Evolutionary conservation across 2,888 invertebrate species (phyloP).

Genomic region (Catocala nupta): DNA sequence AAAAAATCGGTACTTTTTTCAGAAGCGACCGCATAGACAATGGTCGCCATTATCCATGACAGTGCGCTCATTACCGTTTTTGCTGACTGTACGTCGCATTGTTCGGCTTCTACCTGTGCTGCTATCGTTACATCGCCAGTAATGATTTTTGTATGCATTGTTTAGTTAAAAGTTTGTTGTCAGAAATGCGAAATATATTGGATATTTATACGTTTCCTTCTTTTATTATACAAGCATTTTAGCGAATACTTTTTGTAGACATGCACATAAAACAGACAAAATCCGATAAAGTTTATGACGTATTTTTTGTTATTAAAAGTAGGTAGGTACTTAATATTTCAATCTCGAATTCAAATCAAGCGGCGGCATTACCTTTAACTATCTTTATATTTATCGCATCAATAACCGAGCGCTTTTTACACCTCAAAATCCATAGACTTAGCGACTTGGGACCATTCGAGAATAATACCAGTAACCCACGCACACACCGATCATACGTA

Average conservation of each 20-base stretch:
- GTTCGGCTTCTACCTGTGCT: constrained; percentile 80
- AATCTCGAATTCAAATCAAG: constrained; percentile 22
- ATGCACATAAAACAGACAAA: not conserved
- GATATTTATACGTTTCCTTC: constrained; percentile 15
- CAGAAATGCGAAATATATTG: constrained; percentile 35
- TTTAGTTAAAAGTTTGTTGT: constrained; percentile 36
- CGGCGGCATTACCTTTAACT: constrained; percentile 27
- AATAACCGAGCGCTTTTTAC: constrained; percentile 32
- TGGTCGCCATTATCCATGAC: constrained; percentile 78
- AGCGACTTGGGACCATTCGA: constrained; percentile 42
- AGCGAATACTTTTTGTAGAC: not conserved
- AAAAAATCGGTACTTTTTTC: constrained; percentile 57
- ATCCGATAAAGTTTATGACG: constrained; percentile 4
- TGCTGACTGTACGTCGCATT: constrained; percentile 68
- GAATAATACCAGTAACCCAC: constrained; percentile 68
- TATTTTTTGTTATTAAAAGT: constrained; percentile 2
- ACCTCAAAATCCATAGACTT: constrained; percentile 39
- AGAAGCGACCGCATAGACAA: constrained; percentile 79
- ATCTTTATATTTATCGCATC: constrained; percentile 32
- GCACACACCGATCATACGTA: constrained; percentile 69
- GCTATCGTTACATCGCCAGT: constrained; percentile 66
- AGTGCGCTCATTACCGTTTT: constrained; percentile 84
- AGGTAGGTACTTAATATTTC: constrained; percentile 16
- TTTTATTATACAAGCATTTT: not conserved
- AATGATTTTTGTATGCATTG: constrained; percentile 51